phyloP scores from a whole-genome alignment of 2,113 vertebrate species.

The Sylvia atricapilla region DNA sequence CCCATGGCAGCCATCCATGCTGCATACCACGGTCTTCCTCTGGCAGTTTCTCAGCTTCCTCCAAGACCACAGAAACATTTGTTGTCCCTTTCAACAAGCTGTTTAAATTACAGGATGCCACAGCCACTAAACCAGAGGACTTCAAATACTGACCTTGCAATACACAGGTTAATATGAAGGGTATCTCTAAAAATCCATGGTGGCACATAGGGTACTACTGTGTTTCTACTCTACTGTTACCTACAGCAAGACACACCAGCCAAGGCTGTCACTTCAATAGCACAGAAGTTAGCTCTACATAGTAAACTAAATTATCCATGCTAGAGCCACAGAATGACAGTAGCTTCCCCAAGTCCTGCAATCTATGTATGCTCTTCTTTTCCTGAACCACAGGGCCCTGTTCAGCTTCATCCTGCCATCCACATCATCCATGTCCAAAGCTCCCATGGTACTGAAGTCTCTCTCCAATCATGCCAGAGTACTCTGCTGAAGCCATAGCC shows the following conservation, averaged over 20 bases:
- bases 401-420: background rate
- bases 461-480: background rate
- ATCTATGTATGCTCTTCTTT: background rate
- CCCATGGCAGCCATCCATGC: rapidly evolving
- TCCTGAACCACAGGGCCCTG: background rate
- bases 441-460: background rate
- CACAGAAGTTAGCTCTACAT: background rate
- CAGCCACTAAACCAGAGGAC: background rate
- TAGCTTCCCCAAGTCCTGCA: background rate
- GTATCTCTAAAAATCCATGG: background rate
- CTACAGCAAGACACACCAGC: background rate
- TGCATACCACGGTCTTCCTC: background rate
- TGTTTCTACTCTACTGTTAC: background rate
- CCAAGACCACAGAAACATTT: background rate
- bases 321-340: background rate
- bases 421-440: rapidly evolving
- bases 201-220: background rate
- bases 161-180: background rate
- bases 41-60: background rate
- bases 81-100: background rate
- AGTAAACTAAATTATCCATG: background rate
- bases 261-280: background rate
- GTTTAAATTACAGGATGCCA: background rate
- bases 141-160: background rate
- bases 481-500: background rate